phyloP scores from a whole-genome alignment of 2,797 vertebrate genomes.

The Gallinago solitaria region DNA sequence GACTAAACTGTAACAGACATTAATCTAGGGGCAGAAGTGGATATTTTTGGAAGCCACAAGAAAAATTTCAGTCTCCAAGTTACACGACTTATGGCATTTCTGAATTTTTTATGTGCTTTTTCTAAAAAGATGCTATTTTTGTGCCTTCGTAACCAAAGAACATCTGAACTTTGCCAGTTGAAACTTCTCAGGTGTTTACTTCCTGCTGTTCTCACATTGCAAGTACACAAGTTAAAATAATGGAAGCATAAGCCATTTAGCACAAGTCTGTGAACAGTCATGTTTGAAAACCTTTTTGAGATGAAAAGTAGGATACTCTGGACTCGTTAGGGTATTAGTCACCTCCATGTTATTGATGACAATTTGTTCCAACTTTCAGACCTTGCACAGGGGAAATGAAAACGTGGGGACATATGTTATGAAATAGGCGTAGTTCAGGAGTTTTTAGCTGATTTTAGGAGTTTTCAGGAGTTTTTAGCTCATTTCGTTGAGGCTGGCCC shows the following conservation, averaged over 20 bases:
- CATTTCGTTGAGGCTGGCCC: neutral
- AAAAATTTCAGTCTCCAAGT: neutral
- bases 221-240: conserved; percentile 39
- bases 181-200: conserved; percentile 47
- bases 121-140: neutral
- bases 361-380: neutral
- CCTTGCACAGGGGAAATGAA: neutral
- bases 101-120: neutral
- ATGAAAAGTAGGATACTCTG: neutral
- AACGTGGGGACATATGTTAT: rapidly evolving
- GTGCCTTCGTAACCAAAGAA: neutral
- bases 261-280: neutral
- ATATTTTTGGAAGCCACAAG: conserved; percentile 46
- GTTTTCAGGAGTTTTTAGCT: neutral
- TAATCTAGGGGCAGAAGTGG: neutral
- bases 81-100: neutral
- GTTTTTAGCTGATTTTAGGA: neutral
- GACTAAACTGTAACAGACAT: conserved; percentile 21
- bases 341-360: neutral
- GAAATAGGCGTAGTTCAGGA: neutral
- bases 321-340: neutral
- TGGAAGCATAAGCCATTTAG: conserved; percentile 19
- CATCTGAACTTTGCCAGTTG: neutral
- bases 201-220: neutral
- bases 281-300: neutral